A percentile compares a stretch with the other conserved stretches of the same genome.
phyloP scores from a whole-genome alignment of 2,797 vertebrate genomes.

The Furcifer pardalis region DNA sequence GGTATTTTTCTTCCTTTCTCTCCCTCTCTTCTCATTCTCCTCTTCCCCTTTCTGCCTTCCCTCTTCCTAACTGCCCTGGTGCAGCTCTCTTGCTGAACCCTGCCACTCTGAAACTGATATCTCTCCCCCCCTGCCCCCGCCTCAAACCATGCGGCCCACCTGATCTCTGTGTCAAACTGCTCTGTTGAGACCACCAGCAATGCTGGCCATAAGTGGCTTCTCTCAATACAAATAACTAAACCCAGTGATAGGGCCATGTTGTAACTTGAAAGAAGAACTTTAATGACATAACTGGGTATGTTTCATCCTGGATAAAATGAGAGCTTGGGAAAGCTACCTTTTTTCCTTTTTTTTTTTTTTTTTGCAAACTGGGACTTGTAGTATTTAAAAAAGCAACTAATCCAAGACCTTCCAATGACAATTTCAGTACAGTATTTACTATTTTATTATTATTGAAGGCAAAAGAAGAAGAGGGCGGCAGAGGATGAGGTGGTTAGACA shows the following conservation, averaged over 20 bases:
- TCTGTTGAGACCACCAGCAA: slow-evolving; percentile 52
- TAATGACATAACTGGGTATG: accelerated
- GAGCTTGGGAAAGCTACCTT: no score
- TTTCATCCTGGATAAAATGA: not conserved
- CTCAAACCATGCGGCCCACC: not conserved
- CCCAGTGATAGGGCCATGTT: not conserved
- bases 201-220: accelerated
- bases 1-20: not conserved
- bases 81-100: not conserved
- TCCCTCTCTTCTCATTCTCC: not conserved
- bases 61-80: not conserved
- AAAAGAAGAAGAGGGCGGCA: no score
- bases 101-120: slow-evolving; percentile 47
- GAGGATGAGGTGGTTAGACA: no score
- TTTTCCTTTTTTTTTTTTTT: no score
- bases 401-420: not conserved
- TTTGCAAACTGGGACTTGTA: no score
- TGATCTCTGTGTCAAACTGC: not conserved
- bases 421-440: no score
- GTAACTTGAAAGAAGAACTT: accelerated
- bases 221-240: not conserved
- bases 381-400: no score
- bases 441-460: no score
- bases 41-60: not conserved
- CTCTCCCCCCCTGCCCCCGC: not conserved